Conservation (phyloP, 1,140 invertebrate species). For the Calephelis virginiensis region DNA sequence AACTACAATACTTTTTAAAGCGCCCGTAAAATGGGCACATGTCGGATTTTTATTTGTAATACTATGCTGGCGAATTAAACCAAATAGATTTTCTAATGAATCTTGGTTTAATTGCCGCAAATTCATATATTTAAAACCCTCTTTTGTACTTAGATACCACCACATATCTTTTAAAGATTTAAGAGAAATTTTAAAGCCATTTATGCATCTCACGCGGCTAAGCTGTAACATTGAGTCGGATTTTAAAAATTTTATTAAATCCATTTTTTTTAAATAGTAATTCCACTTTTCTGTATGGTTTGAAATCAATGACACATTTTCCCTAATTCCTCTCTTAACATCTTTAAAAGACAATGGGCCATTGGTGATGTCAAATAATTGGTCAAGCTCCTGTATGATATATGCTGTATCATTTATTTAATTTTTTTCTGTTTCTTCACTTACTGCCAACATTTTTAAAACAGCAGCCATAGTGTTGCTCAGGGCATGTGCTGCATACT, state of each 20-base stretch:
- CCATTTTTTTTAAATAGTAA: no score
- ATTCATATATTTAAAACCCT: conserved; percentile 2
- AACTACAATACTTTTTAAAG: conserved; percentile 6
- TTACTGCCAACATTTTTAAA: conserved; percentile 3
- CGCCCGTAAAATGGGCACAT: conserved; percentile 2
- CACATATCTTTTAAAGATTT: conserved; percentile 6
- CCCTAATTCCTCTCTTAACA: no score
- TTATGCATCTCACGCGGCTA: no score
- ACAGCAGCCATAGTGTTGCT: conserved; percentile 17
- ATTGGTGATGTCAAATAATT: no score
- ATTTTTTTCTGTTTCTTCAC: not conserved
- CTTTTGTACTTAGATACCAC: not conserved
- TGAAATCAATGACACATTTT: no score
- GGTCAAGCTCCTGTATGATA: no score
- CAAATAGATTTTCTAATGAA: conserved; percentile 12
- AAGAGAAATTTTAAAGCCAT: no score
- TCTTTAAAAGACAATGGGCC: no score
- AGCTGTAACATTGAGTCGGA: no score
- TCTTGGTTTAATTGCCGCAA: conserved; percentile 4
- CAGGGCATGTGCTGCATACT: conserved; percentile 10
- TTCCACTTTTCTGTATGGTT: no score
- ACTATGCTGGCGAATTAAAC: conserved; percentile 2
- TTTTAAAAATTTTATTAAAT: no score
- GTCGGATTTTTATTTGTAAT: conserved; percentile 8
- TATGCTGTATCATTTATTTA: no score